Percentiles rank a stretch among this genome's conserved stretches.
These are phyloP conservation scores for Mastacembelus armatus DNA, from an alignment of 2,797 vertebrate species.

Conservation along the genomic window DNA sequence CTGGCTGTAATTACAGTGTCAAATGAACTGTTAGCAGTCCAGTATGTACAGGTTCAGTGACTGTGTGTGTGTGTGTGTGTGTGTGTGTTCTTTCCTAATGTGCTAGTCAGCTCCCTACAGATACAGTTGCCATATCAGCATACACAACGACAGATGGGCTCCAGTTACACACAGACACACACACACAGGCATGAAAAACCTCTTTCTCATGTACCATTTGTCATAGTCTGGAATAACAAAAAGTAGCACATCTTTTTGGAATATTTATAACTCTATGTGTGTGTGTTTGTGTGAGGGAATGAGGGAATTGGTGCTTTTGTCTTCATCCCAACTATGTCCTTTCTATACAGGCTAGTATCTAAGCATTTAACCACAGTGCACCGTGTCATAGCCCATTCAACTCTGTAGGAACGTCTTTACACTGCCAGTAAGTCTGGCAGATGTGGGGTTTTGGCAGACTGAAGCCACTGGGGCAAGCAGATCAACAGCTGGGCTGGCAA, in stretches of 20 bases:
- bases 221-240: conserved; percentile 35
- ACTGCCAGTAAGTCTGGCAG: conserved; percentile 46
- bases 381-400: conserved; percentile 51
- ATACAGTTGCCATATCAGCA: conserved; percentile 76
- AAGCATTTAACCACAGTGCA: conserved; percentile 42
- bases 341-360: conserved; percentile 38
- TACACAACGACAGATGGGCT: conserved; percentile 77
- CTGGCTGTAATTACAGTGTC: conserved; percentile 84
- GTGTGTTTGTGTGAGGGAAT: not conserved
- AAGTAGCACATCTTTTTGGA: conserved; percentile 21
- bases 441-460: conserved; percentile 41
- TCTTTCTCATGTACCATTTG: conserved; percentile 28
- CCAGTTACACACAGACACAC: conserved; percentile 53
- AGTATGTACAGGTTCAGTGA: conserved; percentile 51
- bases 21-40: conserved; percentile 79
- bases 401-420: conserved; percentile 49
- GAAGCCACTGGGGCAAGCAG: conserved; percentile 48
- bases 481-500: conserved; percentile 62
- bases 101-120: conserved; percentile 71
- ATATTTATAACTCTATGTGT: conserved; percentile 10
- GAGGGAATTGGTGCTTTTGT: conserved; percentile 1
- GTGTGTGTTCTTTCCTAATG: conserved; percentile 56
- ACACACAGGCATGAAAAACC: conserved; percentile 30
- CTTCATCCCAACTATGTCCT: conserved; percentile 7
- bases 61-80: conserved; percentile 6